These are phyloP conservation scores for Azemiops feae DNA, from an alignment of 2,113 vertebrate genomes.

Conservation along the genomic window DNA sequence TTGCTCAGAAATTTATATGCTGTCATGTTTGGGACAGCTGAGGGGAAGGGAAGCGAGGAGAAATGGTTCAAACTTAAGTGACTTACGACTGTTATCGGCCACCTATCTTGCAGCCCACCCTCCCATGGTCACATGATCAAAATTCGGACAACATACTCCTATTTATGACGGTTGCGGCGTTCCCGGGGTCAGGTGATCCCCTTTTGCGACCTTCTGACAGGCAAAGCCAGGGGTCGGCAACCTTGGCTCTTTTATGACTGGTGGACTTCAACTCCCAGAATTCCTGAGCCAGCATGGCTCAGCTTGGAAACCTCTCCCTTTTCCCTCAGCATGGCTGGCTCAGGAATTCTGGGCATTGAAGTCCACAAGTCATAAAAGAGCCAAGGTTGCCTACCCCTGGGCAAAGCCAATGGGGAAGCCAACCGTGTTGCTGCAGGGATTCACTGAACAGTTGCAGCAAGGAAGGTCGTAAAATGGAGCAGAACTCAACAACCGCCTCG, in stretches of 20 bases:
- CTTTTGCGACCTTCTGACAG: not conserved
- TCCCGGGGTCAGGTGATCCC: too few species aligned
- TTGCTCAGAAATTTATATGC: not conserved
- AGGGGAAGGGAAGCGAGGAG: not conserved
- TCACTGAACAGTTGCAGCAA: not conserved
- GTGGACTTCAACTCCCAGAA: too few species aligned
- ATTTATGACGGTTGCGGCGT: not conserved
- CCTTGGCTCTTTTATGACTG: fast-evolving
- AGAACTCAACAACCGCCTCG: not conserved
- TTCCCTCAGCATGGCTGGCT: too few species aligned
- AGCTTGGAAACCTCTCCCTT: too few species aligned
- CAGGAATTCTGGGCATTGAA: too few species aligned
- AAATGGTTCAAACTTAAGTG: too few species aligned
- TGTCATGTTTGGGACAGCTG: not conserved
- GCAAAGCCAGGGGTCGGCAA: not conserved
- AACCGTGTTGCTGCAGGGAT: not conserved
- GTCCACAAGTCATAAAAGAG: too few species aligned
- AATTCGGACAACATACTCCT: too few species aligned
- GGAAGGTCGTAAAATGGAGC: not conserved
- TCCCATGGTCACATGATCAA: too few species aligned
- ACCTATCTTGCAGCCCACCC: not conserved
- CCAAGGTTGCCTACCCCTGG: too few species aligned
- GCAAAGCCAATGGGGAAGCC: not conserved
- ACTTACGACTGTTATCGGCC: not conserved
- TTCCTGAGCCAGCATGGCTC: too few species aligned